These are phyloP conservation scores for Myanophis thanlyinensis DNA, from an alignment of 2,113 vertebrate genomes.

Conservation along the genomic window DNA sequence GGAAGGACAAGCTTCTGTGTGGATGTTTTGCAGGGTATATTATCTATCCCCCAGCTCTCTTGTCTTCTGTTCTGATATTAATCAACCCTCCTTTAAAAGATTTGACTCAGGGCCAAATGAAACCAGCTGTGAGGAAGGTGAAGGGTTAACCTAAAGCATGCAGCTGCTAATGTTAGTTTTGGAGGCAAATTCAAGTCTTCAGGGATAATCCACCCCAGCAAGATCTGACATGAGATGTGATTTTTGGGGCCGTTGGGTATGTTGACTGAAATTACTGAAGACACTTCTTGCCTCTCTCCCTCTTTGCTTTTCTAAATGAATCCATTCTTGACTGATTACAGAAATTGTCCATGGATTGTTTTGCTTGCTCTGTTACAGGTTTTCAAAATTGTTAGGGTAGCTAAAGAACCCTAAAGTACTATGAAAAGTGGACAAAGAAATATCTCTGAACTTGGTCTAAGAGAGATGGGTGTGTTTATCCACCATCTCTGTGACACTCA, in stretches of 20 bases:
- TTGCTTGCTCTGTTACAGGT: neutral
- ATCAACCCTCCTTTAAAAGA: constrained; percentile 47
- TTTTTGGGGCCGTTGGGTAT: constrained; percentile 41
- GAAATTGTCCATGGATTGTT: neutral
- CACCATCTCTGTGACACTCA: neutral
- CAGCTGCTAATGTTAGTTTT: constrained; percentile 62
- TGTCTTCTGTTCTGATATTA: constrained; percentile 37
- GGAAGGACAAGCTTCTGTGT: neutral
- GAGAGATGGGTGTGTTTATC: neutral
- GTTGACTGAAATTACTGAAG: constrained; percentile 35
- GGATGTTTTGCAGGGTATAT: neutral
- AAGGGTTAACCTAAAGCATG: constrained; percentile 61
- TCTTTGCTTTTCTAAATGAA: constrained; percentile 10
- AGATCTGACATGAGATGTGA: constrained; percentile 63
- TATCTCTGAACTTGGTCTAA: neutral
- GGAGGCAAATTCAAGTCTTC: constrained; percentile 52
- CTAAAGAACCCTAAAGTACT: neutral
- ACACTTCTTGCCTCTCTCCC: constrained; percentile 13
- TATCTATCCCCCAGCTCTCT: constrained; percentile 48
- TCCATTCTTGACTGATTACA: neutral
- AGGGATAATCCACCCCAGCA: constrained; percentile 53
- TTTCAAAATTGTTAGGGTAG: neutral
- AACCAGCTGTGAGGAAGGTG: constrained; percentile 47
- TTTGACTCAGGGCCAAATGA: constrained; percentile 44
- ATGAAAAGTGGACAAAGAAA: neutral